Conservation (phyloP, 2,113 vertebrate species). For the Apistogramma diplotaenia region DNA sequence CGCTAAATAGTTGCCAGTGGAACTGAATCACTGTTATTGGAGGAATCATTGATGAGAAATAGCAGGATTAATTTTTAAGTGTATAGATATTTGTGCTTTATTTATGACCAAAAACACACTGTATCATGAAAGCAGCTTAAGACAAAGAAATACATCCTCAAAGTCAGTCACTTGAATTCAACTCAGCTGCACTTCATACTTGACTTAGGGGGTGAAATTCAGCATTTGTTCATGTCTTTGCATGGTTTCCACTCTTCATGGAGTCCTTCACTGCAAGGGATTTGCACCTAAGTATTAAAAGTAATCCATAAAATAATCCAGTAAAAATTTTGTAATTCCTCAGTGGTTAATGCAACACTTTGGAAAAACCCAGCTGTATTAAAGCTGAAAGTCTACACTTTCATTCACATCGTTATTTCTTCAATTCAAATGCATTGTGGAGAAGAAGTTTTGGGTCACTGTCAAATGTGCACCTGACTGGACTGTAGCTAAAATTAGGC, state of each 20-base stretch:
- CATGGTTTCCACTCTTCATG: no score
- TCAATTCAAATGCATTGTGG: background rate
- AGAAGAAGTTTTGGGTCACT: background rate
- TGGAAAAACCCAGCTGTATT: background rate
- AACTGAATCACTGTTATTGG: background rate
- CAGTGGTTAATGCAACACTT: background rate
- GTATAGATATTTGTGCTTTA: background rate
- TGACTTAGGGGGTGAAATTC: background rate
- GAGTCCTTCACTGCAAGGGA: no score
- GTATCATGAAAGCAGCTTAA: background rate
- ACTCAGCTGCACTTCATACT: background rate
- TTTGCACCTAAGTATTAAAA: background rate
- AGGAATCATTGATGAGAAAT: background rate
- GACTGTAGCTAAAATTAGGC: conserved; percentile 11
- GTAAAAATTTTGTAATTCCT: background rate
- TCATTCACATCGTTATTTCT: background rate
- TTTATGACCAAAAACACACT: background rate
- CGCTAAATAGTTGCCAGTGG: background rate
- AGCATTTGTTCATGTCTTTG: no score
- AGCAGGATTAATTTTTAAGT: background rate
- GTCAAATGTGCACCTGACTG: background rate
- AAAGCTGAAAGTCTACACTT: background rate
- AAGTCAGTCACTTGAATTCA: background rate
- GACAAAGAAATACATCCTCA: background rate
- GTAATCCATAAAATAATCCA: background rate